A percentile compares a stretch with the other conserved stretches of the same genome.
Evolutionary conservation across 2,797 vertebrate genomes (phyloP).

Genomic region (Chelon labrosus): DNA sequence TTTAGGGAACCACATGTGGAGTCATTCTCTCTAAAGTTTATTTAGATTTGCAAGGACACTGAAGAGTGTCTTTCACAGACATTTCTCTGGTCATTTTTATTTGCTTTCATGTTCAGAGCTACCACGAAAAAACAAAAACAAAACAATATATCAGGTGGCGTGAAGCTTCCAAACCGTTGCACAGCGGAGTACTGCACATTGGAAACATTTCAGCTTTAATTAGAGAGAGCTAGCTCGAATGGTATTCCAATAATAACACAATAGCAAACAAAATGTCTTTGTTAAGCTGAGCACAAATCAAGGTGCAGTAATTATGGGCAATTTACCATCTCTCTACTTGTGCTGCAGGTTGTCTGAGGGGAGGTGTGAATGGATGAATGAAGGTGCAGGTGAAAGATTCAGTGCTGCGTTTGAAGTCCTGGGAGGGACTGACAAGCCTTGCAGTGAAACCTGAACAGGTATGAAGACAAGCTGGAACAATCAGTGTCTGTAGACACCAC

Average conservation of each 20-base stretch:
- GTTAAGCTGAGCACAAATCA: conserved; percentile 54
- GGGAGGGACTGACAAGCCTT: conserved; percentile 65
- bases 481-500: conserved; percentile 51
- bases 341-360: conserved; percentile 57
- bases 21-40: conserved; percentile 76
- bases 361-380: conserved; percentile 69
- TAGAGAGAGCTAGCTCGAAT: conserved; percentile 50
- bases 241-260: conserved; percentile 60
- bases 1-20: conserved; percentile 77
- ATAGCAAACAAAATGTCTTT: conserved; percentile 67
- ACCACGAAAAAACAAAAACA: conserved; percentile 27
- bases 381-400: conserved; percentile 68
- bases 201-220: conserved; percentile 69
- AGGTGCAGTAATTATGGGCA: conserved; percentile 67
- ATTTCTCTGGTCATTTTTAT: conserved; percentile 51
- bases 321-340: conserved; percentile 64
- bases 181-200: conserved; percentile 53
- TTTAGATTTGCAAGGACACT: conserved; percentile 77
- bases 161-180: conserved; percentile 48
- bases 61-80: conserved; percentile 64
- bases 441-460: conserved; percentile 74
- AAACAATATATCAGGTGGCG: no score
- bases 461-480: conserved; percentile 78
- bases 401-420: conserved; percentile 70
- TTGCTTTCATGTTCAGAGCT: conserved; percentile 58